Percentiles rank a stretch among this genome's conserved stretches.
These are phyloP conservation scores for Rissa tridactyla DNA, from an alignment of 2,113 vertebrate species.

Conservation along the genomic window DNA sequence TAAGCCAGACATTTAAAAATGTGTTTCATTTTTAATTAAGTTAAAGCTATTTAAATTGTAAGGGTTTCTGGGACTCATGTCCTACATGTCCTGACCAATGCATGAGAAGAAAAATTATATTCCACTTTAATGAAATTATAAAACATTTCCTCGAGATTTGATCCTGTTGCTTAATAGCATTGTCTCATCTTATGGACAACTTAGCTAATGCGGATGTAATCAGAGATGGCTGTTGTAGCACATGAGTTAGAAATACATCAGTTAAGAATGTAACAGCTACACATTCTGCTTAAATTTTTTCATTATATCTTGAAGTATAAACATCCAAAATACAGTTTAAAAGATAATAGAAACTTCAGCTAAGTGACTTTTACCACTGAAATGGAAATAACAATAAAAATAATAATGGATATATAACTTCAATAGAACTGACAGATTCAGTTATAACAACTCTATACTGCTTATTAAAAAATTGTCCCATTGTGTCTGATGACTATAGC, in stretches of 20 bases:
- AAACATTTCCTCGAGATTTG: conserved; percentile 51
- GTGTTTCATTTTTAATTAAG: not conserved
- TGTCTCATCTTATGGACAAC: conserved; percentile 37
- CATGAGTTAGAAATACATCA: not conserved
- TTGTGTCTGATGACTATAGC: not conserved
- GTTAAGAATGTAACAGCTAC: not conserved
- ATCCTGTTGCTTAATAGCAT: conserved; percentile 46
- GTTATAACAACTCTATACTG: not conserved
- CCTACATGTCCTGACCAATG: not conserved
- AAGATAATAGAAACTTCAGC: not conserved
- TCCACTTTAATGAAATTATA: conserved; percentile 49
- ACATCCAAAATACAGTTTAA: not conserved
- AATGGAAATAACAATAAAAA: not conserved
- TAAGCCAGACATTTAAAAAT: not conserved
- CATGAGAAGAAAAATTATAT: conserved; percentile 20
- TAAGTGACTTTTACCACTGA: not conserved
- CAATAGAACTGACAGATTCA: not conserved
- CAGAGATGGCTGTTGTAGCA: not conserved
- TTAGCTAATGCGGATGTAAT: conserved; percentile 56
- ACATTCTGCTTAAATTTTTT: not conserved
- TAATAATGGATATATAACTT: not conserved
- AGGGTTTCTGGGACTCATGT: not conserved
- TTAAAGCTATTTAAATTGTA: not conserved
- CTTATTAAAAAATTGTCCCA: not conserved
- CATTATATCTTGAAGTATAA: not conserved